Percentiles rank a stretch among this genome's conserved stretches.
Evolutionary conservation across 2,888 invertebrate species (phyloP).

Genomic region (Netelia virgata): DNA sequence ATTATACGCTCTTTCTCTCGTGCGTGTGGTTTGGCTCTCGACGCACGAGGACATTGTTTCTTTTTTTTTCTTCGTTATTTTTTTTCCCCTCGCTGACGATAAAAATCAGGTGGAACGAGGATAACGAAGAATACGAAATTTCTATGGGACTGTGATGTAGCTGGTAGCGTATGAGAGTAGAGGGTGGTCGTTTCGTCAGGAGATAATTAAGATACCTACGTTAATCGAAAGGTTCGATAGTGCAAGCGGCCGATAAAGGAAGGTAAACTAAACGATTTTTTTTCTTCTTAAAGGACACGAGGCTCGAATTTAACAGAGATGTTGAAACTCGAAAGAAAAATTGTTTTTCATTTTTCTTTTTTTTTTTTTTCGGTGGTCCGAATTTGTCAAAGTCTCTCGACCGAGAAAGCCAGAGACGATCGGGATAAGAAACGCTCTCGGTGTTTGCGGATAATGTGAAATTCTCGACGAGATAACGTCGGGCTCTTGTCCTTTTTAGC

Average conservation of each 20-base stretch:
- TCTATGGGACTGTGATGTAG: neutral
- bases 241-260: slow-evolving; percentile 17
- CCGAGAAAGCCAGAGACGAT: neutral
- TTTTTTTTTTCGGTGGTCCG: neutral
- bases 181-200: slow-evolving; percentile 54
- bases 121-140: slow-evolving; percentile 28
- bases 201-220: slow-evolving; percentile 54
- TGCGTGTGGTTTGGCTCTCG: slow-evolving; percentile 33
- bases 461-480: slow-evolving; percentile 37
- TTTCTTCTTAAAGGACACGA: neutral
- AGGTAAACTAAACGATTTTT: slow-evolving; percentile 36
- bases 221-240: slow-evolving; percentile 44
- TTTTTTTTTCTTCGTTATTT: slow-evolving; percentile 16
- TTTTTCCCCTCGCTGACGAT: slow-evolving; percentile 32
- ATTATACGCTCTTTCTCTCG: slow-evolving; percentile 66
- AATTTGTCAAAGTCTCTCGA: slow-evolving; percentile 29
- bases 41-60: neutral
- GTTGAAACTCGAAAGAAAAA: slow-evolving; percentile 23
- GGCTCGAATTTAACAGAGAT: slow-evolving; percentile 2
- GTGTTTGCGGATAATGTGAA: slow-evolving; percentile 51
- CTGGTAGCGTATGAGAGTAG: slow-evolving; percentile 2
- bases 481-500: slow-evolving; percentile 32
- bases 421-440: slow-evolving; percentile 8
- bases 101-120: slow-evolving; percentile 34
- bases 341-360: slow-evolving; percentile 14